Evolutionary conservation across 2,113 vertebrate species (phyloP).

Genomic region (Ailuropoda melanoleuca): DNA sequence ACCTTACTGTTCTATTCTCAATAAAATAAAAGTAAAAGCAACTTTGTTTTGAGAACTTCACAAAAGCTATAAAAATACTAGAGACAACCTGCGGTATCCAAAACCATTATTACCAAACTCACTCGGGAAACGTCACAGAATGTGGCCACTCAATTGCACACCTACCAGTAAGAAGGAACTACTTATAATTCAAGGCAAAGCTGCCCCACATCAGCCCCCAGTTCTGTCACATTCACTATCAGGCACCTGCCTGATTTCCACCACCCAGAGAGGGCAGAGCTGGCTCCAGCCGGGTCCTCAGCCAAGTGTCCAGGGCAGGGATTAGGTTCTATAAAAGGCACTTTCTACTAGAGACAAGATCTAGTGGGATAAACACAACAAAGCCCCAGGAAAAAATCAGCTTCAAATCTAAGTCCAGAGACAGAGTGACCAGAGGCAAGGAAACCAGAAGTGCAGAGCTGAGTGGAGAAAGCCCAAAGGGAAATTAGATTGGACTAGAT

Average conservation of each 20-base stretch:
- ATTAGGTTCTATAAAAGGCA: background rate
- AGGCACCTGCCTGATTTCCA: background rate
- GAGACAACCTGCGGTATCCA: background rate
- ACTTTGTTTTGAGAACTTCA: background rate
- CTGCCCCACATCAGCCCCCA: background rate
- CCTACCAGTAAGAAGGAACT: background rate
- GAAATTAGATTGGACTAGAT: background rate
- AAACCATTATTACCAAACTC: background rate
- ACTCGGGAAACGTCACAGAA: background rate
- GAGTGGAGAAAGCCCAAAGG: background rate
- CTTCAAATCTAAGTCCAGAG: background rate
- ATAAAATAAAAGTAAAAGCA: conserved; percentile 40
- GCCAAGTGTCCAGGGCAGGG: background rate
- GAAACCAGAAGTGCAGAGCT: background rate
- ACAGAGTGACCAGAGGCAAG: background rate
- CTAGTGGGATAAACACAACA: background rate
- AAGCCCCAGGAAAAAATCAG: background rate
- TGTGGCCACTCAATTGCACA: background rate
- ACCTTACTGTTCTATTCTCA: background rate
- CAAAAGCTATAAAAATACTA: background rate
- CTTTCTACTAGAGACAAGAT: background rate
- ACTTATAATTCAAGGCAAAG: background rate
- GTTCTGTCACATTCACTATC: background rate
- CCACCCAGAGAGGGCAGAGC: background rate
- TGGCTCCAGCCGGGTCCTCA: background rate